Percentiles rank a stretch among this genome's conserved stretches.
These are phyloP conservation scores for Pseudopodoces humilis DNA, from an alignment of 2,113 vertebrate species.

Conservation along the genomic window DNA sequence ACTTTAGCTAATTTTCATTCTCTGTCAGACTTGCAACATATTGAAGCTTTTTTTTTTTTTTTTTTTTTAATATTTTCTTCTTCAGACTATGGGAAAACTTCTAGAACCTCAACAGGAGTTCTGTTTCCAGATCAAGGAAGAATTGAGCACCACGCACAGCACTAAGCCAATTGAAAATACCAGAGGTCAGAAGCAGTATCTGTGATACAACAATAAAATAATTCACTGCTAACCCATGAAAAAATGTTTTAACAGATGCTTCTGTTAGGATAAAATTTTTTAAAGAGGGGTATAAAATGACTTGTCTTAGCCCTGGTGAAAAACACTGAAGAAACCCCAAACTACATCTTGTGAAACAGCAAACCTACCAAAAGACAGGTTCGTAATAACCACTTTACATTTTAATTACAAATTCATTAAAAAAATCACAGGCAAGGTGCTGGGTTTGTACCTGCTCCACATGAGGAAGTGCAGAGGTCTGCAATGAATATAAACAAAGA, in stretches of 20 bases:
- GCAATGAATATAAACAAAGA: conserved; percentile 47
- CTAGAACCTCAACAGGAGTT: neutral
- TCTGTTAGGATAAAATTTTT: neutral
- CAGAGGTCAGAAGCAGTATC: neutral
- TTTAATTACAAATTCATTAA: conserved; percentile 48
- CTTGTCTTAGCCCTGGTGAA: neutral
- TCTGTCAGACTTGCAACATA: neutral
- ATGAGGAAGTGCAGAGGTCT: neutral
- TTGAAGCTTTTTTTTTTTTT: neutral
- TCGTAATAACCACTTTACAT: neutral
- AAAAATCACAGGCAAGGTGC: neutral
- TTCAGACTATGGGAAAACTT: neutral
- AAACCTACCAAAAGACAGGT: neutral
- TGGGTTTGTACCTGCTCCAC: neutral
- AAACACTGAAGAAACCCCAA: neutral
- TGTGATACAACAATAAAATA: neutral
- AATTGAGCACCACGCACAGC: neutral
- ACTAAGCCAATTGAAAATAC: neutral
- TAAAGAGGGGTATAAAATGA: neutral
- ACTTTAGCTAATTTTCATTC: neutral
- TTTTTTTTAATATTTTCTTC: neutral
- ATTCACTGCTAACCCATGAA: neutral
- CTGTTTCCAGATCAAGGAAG: neutral
- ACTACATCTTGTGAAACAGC: neutral
- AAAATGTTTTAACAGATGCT: neutral